Percentiles rank a stretch among this genome's conserved stretches.
These are phyloP conservation scores for Urosaurus nigricauda DNA, from an alignment of 2,797 vertebrate species.

Conservation along the genomic window DNA sequence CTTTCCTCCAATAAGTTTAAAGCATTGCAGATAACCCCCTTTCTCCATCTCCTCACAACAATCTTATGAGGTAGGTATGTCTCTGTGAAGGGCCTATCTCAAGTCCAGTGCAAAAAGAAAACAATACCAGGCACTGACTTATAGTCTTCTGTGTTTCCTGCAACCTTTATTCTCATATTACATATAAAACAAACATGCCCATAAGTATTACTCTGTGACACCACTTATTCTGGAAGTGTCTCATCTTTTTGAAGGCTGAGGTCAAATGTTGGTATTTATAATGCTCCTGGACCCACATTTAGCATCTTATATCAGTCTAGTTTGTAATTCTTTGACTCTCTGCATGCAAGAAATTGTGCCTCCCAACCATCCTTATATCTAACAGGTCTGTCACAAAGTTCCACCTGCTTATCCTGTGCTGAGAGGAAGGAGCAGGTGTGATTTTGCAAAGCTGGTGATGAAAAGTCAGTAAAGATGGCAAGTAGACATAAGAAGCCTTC, in stretches of 20 bases:
- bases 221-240: background rate
- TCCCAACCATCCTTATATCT: background rate
- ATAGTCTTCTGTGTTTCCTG: background rate
- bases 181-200: background rate
- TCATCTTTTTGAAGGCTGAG: slow-evolving; percentile 36
- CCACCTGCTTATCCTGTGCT: background rate
- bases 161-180: background rate
- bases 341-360: background rate
- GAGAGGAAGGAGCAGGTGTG: background rate
- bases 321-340: background rate
- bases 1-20: background rate
- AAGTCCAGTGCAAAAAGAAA: background rate
- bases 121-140: background rate
- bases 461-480: background rate
- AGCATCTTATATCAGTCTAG: background rate
- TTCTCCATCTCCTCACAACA: background rate
- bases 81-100: background rate
- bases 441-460: background rate
- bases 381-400: background rate
- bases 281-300: slow-evolving; percentile 27
- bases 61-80: background rate
- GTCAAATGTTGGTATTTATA: slow-evolving; percentile 50
- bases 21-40: background rate
- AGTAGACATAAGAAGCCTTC: background rate
- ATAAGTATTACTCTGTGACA: background rate